Percentiles rank a stretch among this genome's conserved stretches.
These are phyloP conservation scores for Acestrorhynchus altus DNA, from an alignment of 2,797 vertebrate genomes.

Conservation along the genomic window DNA sequence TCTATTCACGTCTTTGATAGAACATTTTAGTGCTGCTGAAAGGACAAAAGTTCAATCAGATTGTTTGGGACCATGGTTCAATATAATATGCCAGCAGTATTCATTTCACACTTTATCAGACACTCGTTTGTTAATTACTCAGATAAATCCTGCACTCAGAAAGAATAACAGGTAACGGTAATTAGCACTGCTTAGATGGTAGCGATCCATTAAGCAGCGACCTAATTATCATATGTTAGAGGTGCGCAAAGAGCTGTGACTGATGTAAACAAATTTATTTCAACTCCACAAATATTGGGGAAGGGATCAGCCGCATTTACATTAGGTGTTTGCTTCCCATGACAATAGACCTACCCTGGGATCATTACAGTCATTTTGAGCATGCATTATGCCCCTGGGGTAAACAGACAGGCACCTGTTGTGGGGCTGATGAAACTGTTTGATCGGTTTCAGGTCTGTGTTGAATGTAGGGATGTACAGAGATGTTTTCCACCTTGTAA, in stretches of 20 bases:
- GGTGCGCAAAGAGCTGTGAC: slow-evolving; percentile 53
- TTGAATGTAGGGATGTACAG: not conserved
- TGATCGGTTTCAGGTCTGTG: not conserved
- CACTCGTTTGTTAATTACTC: slow-evolving; percentile 50
- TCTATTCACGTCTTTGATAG: slow-evolving; percentile 27
- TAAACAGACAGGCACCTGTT: slow-evolving; percentile 3
- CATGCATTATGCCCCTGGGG: slow-evolving; percentile 7
- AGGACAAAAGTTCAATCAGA: slow-evolving; percentile 30
- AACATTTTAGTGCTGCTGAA: slow-evolving; percentile 8
- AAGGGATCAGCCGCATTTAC: slow-evolving; percentile 27
- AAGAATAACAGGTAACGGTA: slow-evolving; percentile 55
- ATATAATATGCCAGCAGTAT: slow-evolving; percentile 19
- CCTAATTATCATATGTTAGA: slow-evolving; percentile 56
- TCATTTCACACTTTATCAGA: slow-evolving; percentile 51
- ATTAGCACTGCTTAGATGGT: slow-evolving; percentile 53
- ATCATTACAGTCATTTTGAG: slow-evolving; percentile 47
- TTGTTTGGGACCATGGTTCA: slow-evolving; percentile 4
- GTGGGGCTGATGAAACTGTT: not conserved
- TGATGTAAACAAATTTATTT: slow-evolving; percentile 55
- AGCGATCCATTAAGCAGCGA: slow-evolving; percentile 55
- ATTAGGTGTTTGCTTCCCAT: slow-evolving; percentile 29
- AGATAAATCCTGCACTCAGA: slow-evolving; percentile 50
- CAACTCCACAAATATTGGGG: slow-evolving; percentile 53
- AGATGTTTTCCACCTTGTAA: not conserved
- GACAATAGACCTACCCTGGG: slow-evolving; percentile 6